These are phyloP conservation scores for Lepidonotus clava DNA, from an alignment of 2,888 invertebrate genomes.

Conservation along the genomic window DNA sequence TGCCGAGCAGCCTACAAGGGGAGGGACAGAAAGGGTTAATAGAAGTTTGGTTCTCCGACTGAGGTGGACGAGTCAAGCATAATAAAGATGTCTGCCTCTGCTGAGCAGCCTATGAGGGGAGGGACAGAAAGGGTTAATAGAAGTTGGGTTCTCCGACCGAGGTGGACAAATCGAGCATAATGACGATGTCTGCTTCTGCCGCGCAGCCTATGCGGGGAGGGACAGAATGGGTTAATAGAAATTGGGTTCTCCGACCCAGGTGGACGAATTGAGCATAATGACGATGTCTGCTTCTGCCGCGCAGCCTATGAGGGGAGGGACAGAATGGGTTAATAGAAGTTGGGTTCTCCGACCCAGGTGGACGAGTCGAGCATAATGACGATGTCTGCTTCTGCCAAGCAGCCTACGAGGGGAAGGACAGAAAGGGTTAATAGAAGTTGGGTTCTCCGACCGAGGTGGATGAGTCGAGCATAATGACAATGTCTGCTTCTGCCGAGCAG, in stretches of 20 bases:
- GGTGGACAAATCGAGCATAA: constrained; percentile 63
- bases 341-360: constrained; percentile 59
- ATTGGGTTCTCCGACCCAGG: constrained; percentile 60
- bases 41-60: constrained; percentile 60
- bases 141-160: constrained; percentile 61
- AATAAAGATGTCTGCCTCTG: constrained; percentile 61
- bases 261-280: constrained; percentile 62
- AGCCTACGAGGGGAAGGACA: constrained; percentile 55
- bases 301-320: constrained; percentile 56
- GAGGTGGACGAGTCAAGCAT: constrained; percentile 63
- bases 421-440: too few species aligned
- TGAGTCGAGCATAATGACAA: too few species aligned
- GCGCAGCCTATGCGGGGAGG: constrained; percentile 59
- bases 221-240: constrained; percentile 56
- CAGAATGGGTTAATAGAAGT: constrained; percentile 61
- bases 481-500: too few species aligned
- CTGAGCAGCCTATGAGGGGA: constrained; percentile 59
- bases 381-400: constrained; percentile 60
- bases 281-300: constrained; percentile 60
- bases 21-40: too few species aligned
- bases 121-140: constrained; percentile 2
- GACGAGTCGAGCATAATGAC: constrained; percentile 63
- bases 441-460: too few species aligned
- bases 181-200: constrained; percentile 61
- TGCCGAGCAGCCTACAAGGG: constrained; percentile 59